These are phyloP conservation scores for Xiphophorus birchmanni DNA, from an alignment of 2,797 vertebrate species.

Conservation along the genomic window DNA sequence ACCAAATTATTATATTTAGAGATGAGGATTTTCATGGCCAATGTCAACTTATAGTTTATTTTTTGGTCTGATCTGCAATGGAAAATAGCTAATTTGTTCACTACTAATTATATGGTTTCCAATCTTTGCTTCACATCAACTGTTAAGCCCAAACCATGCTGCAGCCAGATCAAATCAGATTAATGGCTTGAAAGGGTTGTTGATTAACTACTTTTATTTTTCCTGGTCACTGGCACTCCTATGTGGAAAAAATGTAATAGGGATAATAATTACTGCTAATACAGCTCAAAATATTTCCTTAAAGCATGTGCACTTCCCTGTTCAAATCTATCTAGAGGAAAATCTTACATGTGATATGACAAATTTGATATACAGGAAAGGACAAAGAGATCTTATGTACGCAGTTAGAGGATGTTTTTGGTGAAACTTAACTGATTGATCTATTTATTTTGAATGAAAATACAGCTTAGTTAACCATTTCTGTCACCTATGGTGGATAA, in stretches of 20 bases:
- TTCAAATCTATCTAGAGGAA: not conserved
- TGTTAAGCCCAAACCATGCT: not conserved
- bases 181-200: not conserved
- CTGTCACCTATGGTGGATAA: not conserved
- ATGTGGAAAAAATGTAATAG: not conserved
- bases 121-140: not conserved
- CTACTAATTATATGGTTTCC: not conserved
- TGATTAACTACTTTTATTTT: conserved; percentile 26
- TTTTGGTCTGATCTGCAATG: not conserved
- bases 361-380: not conserved
- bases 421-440: not conserved
- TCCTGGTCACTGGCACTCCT: not conserved
- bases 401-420: not conserved
- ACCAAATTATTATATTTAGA: not conserved
- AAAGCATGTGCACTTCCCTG: not conserved
- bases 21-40: not conserved
- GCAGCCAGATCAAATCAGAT: conserved; percentile 9
- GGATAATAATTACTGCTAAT: not conserved
- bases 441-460: conserved; percentile 7
- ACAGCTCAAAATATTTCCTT: not conserved
- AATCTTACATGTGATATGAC: not conserved
- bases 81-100: not conserved
- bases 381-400: not conserved
- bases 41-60: not conserved
- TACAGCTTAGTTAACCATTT: not conserved